Evolutionary conservation across 2,113 vertebrate species (phyloP).

Genomic region (Barbus barbus): DNA sequence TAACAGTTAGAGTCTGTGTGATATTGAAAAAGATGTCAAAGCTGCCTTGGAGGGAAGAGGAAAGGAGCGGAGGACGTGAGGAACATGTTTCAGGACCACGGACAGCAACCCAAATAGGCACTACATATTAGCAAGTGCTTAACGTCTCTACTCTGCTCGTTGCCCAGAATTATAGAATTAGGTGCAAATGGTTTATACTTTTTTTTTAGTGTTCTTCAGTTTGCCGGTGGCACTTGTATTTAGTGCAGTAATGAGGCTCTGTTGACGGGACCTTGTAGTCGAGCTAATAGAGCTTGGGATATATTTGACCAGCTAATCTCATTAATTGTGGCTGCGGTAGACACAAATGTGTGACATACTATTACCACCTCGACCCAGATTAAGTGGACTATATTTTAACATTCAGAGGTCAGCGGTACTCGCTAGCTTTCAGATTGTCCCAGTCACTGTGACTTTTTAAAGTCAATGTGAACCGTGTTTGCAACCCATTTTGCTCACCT

Average conservation of each 20-base stretch:
- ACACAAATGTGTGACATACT: slow-evolving; percentile 37
- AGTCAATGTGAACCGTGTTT: slow-evolving; percentile 9
- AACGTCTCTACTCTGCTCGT: neutral
- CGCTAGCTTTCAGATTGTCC: neutral
- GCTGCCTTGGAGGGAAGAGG: neutral
- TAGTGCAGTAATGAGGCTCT: slow-evolving; percentile 44
- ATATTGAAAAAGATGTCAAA: slow-evolving; percentile 26
- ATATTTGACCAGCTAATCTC: slow-evolving; percentile 49
- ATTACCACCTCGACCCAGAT: slow-evolving; percentile 42
- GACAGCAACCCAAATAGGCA: slow-evolving; percentile 7
- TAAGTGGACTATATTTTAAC: slow-evolving; percentile 26
- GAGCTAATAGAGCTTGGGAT: slow-evolving; percentile 54
- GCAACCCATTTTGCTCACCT: neutral
- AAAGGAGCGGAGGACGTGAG: neutral
- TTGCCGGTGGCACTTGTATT: slow-evolving; percentile 6
- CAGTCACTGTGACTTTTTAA: slow-evolving; percentile 7
- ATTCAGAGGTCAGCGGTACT: slow-evolving; percentile 3
- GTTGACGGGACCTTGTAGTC: slow-evolving; percentile 39
- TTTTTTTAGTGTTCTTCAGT: too few species aligned
- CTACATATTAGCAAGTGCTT: slow-evolving; percentile 1
- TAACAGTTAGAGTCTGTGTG: slow-evolving; percentile 16
- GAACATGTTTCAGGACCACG: slow-evolving; percentile 30
- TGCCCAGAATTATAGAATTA: too few species aligned
- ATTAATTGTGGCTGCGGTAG: slow-evolving; percentile 48
- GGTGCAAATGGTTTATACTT: too few species aligned